Conservation (phyloP, 2,888 invertebrate genomes). For the Drosophila macrospina region DNA sequence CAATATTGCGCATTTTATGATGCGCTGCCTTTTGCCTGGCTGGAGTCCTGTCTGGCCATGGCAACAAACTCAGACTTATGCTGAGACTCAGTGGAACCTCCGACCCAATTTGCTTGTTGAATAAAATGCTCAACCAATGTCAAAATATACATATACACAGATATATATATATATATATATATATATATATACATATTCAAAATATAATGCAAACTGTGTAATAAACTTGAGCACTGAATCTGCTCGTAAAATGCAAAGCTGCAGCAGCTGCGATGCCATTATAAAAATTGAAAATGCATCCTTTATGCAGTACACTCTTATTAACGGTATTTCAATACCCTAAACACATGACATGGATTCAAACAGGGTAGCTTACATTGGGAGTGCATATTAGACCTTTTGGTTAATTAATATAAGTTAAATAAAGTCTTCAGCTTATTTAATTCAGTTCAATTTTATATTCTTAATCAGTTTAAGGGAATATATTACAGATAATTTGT, state of each 20-base stretch:
- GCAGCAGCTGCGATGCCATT: conserved; percentile 54
- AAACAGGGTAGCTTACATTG: not conserved
- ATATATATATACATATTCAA: conserved; percentile 8
- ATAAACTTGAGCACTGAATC: conserved; percentile 41
- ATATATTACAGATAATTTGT: too few species aligned
- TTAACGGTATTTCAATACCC: conserved; percentile 36
- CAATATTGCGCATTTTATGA: conserved; percentile 22
- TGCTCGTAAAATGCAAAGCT: conserved; percentile 32
- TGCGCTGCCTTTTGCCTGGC: not conserved
- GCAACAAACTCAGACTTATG: conserved; percentile 5
- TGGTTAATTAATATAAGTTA: too few species aligned
- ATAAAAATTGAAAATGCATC: conserved; percentile 71
- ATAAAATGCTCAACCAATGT: conserved; percentile 24
- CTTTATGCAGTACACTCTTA: conserved; percentile 46
- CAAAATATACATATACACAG: conserved; percentile 18
- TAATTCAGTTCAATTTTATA: too few species aligned
- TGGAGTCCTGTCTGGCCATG: conserved; percentile 5
- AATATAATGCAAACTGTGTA: conserved; percentile 52
- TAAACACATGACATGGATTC: not conserved
- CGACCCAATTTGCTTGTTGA: not conserved
- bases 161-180: conserved; percentile 1
- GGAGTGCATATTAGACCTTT: too few species aligned
- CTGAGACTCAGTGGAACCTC: not conserved
- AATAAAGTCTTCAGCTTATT: too few species aligned
- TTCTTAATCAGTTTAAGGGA: too few species aligned